These are phyloP conservation scores for Craseonycteris thonglongyai DNA, from an alignment of 2,113 vertebrate species.

Conservation along the genomic window DNA sequence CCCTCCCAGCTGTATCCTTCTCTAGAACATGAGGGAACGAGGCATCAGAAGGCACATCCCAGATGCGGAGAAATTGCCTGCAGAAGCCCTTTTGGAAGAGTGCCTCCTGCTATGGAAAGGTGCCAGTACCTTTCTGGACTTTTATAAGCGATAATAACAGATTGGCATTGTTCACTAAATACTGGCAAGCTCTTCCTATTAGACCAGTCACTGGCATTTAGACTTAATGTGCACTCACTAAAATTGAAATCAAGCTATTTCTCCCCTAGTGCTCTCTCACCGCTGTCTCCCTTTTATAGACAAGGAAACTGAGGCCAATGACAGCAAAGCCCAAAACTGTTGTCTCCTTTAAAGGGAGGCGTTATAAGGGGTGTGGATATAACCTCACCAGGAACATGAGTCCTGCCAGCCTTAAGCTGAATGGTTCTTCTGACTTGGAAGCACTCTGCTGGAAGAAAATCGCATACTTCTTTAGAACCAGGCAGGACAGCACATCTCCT, in stretches of 20 bases:
- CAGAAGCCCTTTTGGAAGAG: not conserved
- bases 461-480: not conserved
- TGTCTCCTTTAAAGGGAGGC: not conserved
- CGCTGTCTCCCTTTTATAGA: not conserved
- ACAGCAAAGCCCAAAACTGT: not conserved
- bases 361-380: not conserved
- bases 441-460: not conserved
- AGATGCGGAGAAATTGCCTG: not conserved
- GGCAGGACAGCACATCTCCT: too few species aligned
- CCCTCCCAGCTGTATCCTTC: too few species aligned
- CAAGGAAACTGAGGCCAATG: not conserved
- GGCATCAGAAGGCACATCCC: not conserved
- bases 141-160: not conserved
- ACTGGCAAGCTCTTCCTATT: not conserved
- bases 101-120: not conserved
- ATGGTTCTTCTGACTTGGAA: not conserved
- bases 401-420: not conserved
- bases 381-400: not conserved
- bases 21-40: not conserved
- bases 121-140: not conserved
- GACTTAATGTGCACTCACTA: not conserved
- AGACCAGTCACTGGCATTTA: not conserved
- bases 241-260: not conserved
- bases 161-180: not conserved
- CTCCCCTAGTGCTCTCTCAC: not conserved